These are phyloP conservation scores for Amiota minor DNA, from an alignment of 2,888 invertebrate genomes.

Conservation along the genomic window DNA sequence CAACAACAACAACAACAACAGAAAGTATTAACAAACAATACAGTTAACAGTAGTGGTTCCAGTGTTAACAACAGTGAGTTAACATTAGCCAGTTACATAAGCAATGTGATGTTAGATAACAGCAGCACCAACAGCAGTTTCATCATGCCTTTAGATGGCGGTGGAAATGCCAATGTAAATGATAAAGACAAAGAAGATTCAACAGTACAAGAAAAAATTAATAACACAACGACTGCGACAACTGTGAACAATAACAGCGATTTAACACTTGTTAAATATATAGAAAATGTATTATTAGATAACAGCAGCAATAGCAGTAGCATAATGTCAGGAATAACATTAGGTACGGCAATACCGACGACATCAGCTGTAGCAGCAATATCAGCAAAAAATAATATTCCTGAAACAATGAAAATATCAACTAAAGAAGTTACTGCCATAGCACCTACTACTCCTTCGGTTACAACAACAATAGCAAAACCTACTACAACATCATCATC, in stretches of 20 bases:
- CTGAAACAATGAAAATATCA: background rate
- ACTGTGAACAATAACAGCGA: background rate
- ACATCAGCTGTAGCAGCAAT: background rate
- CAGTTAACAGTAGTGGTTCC: background rate
- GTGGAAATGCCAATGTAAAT: background rate
- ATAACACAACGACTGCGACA: background rate
- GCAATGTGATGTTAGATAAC: background rate
- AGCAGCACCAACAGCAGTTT: background rate
- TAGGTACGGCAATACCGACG: background rate
- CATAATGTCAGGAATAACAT: background rate
- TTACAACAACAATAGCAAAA: constrained; percentile 22
- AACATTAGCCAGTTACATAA: background rate
- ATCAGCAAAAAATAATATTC: background rate
- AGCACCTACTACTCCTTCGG: background rate
- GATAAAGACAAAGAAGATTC: too few relatives aligned
- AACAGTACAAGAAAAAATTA: too few relatives aligned
- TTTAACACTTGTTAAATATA: too few relatives aligned
- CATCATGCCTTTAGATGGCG: background rate
- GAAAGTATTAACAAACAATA: background rate
- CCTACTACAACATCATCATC: constrained; percentile 28
- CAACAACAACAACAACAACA: constrained; percentile 18
- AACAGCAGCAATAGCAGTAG: background rate
- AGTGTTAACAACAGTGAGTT: background rate
- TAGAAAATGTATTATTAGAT: background rate
- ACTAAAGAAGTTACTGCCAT: background rate